Conservation (phyloP, 2,888 invertebrate genomes). For the Acrobasis suavella region DNA sequence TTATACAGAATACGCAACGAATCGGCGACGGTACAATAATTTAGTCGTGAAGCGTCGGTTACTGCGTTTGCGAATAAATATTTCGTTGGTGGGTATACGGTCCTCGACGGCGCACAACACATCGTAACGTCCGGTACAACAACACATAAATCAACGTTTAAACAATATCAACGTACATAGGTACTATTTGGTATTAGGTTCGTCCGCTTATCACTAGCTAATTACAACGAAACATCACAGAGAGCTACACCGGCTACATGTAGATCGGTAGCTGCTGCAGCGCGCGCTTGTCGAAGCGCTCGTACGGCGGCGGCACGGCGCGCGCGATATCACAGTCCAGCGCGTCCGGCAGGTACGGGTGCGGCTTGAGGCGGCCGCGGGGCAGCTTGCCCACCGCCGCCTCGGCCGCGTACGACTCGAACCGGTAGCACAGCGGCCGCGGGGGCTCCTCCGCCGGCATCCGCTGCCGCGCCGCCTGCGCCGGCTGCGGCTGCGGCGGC, state of each 20-base stretch:
- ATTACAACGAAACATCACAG: conserved; percentile 75
- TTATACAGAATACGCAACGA: conserved; percentile 79
- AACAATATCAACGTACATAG: conserved; percentile 74
- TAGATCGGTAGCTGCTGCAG: conserved; percentile 80
- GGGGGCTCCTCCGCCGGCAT: conserved; percentile 40
- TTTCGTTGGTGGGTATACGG: conserved; percentile 63
- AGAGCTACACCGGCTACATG: conserved; percentile 66
- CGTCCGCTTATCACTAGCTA: conserved; percentile 68
- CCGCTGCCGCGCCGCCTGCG: conserved; percentile 43
- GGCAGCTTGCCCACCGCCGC: conserved; percentile 49
- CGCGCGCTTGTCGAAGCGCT: conserved; percentile 77
- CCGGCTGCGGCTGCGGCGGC: conserved; percentile 51
- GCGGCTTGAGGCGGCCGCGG: conserved; percentile 58
- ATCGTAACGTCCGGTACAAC: conserved; percentile 61
- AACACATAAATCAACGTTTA: conserved; percentile 72
- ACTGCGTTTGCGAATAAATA: conserved; percentile 77
- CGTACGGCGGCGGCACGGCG: conserved; percentile 69
- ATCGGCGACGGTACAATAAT: conserved; percentile 75
- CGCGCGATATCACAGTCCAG: conserved; percentile 76
- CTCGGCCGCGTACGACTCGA: conserved; percentile 53
- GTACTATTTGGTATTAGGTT: conserved; percentile 77
- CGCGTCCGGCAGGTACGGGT: conserved; percentile 58
- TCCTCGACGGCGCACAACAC: conserved; percentile 38
- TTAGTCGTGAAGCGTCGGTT: conserved; percentile 73
- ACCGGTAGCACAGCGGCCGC: conserved; percentile 51